Conservation (phyloP, 2,113 vertebrate genomes). For the Megaceryle torquata region DNA sequence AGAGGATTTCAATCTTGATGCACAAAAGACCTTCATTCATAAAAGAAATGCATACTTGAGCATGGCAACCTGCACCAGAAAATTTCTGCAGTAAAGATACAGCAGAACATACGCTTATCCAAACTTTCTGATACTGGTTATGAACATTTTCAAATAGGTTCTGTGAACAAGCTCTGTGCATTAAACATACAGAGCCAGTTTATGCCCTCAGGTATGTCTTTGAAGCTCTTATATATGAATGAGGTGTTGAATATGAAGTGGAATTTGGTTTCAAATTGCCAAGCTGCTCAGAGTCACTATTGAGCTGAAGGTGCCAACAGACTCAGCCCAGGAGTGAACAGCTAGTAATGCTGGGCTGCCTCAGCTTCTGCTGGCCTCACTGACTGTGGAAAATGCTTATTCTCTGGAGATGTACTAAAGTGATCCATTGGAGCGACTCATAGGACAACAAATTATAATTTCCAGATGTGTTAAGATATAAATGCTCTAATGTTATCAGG, state of each 20-base stretch:
- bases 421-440: background rate
- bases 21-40: constrained; percentile 77
- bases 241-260: background rate
- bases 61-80: constrained; percentile 56
- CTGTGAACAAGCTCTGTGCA: background rate
- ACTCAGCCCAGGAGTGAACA: background rate
- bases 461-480: fast-evolving
- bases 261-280: background rate
- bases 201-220: constrained; percentile 12
- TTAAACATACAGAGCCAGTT: background rate
- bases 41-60: constrained; percentile 64
- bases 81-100: constrained; percentile 54
- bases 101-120: background rate
- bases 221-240: background rate
- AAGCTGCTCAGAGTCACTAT: background rate
- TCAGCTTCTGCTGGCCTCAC: background rate
- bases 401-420: background rate
- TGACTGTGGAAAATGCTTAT: background rate
- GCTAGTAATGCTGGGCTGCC: background rate
- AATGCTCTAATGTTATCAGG: background rate
- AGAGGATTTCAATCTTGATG: constrained; percentile 75
- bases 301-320: background rate
- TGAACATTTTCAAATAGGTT: background rate
- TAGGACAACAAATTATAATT: background rate
- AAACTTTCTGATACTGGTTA: background rate